Base-by-base conservation (phyloP, 2,797 vertebrate genomes). In the Gastrophryne carolinensis region DNA sequence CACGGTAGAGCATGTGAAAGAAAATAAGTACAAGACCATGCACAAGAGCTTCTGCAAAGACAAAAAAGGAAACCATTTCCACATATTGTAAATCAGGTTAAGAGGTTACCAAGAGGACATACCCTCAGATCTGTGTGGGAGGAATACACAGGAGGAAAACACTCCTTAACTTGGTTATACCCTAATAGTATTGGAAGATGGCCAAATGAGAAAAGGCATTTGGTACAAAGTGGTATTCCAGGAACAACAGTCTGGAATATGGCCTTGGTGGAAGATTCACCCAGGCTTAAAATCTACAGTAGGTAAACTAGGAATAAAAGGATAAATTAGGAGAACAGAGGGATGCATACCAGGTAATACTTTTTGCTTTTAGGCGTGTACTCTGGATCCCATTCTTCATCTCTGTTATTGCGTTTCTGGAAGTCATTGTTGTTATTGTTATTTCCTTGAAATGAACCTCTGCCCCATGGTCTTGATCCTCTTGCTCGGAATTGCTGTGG, bases 281-380 rank as follows among this genome's bases (percentile, higher is more conserved):
- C 13, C 3, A 15, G 37, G 11, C 15, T 17, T 17, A n/a, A 44
- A 17, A 44, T 5, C 13, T 2, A 7, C 39, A 44, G 15, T 2
- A 41, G 17, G 15, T n/a, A 3, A 44, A 44, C 15, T 17, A 44
- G n/a, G n/a, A n/a, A n/a, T n/a, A n/a, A n/a, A n/a, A n/a, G n/a
- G 17, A 15, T n/a, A 3, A 44, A 44, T 6, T 17, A 44, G 4
- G 4, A 17, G 3, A 17, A 52, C 2, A 5, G 12, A 7, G 15
- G 26, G 15, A 52, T 37, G 12, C 26, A 57, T 95, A 99, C 98
- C 93, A 96, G 83, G 87, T 94, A 98, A 89, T 98, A 98, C 80
- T 96, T 95, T 88, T 95, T 96, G 94, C 92, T 96, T 86, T 97
- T 98, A 10, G 94, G 93, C 0, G 93, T 95, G 81, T 93, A 96